phyloP scores from a whole-genome alignment of 2,113 vertebrate species.

The Ceyx melanurus region DNA sequence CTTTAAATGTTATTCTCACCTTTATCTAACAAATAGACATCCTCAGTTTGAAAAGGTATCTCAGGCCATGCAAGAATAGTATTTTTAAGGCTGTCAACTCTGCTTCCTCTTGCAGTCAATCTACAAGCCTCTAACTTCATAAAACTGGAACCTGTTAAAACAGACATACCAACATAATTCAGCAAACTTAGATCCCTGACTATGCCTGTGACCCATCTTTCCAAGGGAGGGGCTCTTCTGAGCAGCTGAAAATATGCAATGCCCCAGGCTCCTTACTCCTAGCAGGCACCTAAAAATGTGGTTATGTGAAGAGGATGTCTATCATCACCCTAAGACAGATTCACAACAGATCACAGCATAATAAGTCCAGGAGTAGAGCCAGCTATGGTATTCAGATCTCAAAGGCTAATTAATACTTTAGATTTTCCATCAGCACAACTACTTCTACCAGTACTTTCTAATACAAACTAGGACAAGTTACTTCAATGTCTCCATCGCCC shows the following conservation, averaged over 20 bases:
- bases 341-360: fast-evolving
- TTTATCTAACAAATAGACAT: neutral
- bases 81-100: neutral
- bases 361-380: neutral
- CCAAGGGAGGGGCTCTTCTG: too few species aligned
- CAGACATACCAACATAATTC: too few species aligned
- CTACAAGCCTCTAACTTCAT: too few species aligned
- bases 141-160: too few species aligned
- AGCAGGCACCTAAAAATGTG: neutral
- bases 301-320: neutral
- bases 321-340: neutral
- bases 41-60: neutral
- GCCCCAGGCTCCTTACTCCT: too few species aligned
- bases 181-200: too few species aligned
- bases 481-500: neutral
- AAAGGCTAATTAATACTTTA: neutral
- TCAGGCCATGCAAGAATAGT: neutral
- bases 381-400: neutral
- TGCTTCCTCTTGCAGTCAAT: neutral
- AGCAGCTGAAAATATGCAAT: too few species aligned
- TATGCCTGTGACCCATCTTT: too few species aligned
- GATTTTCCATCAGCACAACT: too few species aligned
- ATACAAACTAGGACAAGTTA: neutral
- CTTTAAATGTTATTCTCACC: neutral
- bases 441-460: neutral